Percentiles rank a stretch among this genome's conserved stretches.
These are phyloP conservation scores for Protaetia brevitarsis DNA, from an alignment of 1,140 invertebrate species.

Conservation along the genomic window DNA sequence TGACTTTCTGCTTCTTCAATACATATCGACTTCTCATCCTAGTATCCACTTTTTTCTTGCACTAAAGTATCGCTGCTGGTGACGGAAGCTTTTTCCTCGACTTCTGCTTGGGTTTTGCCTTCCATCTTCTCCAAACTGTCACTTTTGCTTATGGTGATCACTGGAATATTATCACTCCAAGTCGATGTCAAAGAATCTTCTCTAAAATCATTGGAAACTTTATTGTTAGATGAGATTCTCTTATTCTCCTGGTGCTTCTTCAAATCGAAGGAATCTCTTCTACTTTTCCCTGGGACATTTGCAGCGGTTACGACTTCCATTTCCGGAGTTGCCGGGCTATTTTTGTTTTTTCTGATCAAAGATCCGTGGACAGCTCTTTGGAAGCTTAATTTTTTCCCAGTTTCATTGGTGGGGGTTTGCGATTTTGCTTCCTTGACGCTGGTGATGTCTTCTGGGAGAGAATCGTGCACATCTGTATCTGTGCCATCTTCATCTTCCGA, in stretches of 20 bases:
- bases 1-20: constrained; percentile 14
- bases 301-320: too few relatives aligned
- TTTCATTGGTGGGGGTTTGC: not conserved
- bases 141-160: constrained; percentile 67
- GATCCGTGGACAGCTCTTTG: not conserved
- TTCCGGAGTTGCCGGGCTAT: too few relatives aligned
- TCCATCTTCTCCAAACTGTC: constrained; percentile 58
- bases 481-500: constrained; percentile 60
- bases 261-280: constrained; percentile 7
- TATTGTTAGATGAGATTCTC: not conserved
- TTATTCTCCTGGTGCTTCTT: constrained; percentile 11
- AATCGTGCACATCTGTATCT: constrained; percentile 64
- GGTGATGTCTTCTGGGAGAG: constrained; percentile 56
- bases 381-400: not conserved
- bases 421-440: constrained; percentile 22
- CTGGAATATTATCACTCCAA: constrained; percentile 60
- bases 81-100: not conserved
- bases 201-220: constrained; percentile 34
- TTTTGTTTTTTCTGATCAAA: not conserved
- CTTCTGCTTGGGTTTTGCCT: too few relatives aligned
- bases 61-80: not conserved
- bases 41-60: constrained; percentile 28
- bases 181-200: constrained; percentile 59
- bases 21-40: not conserved
- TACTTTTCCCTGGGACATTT: not conserved